These are phyloP conservation scores for Tragelaphus strepsiceros DNA, from an alignment of 2,113 vertebrate genomes.

Conservation along the genomic window DNA sequence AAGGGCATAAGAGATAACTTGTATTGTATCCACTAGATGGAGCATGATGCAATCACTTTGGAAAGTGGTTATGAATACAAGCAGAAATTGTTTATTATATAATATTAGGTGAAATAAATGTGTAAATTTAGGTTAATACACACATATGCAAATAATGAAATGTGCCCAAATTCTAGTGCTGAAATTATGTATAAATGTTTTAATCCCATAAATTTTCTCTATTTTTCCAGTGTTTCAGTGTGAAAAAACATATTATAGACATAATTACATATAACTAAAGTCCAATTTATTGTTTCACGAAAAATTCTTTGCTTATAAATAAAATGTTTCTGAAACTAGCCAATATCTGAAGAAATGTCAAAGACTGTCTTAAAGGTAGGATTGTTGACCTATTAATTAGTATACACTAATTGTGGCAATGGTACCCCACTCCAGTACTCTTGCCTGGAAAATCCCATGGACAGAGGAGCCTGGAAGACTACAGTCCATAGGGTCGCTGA, in stretches of 20 bases:
- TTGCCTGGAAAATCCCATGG: too few species aligned
- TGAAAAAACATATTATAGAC: background rate
- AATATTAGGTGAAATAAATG: background rate
- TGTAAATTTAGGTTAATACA: background rate
- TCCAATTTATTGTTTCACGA: background rate
- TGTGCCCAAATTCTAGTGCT: background rate
- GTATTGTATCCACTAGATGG: conserved; percentile 2
- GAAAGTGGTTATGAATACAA: background rate
- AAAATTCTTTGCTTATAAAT: background rate
- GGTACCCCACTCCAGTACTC: too few species aligned
- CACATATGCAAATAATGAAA: background rate
- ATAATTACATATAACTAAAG: background rate
- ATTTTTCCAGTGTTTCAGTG: background rate
- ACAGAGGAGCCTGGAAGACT: too few species aligned
- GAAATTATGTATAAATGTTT: background rate
- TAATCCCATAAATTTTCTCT: background rate
- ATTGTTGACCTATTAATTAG: too few species aligned
- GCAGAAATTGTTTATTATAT: background rate
- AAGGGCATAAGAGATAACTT: background rate
- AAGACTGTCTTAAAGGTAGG: background rate
- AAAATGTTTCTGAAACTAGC: background rate
- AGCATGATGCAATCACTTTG: background rate
- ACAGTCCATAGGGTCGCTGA: too few species aligned
- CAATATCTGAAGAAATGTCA: background rate
- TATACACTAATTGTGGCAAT: too few species aligned